Evolutionary conservation across 2,113 vertebrate genomes (phyloP).

Genomic region (Clarias magur): DNA sequence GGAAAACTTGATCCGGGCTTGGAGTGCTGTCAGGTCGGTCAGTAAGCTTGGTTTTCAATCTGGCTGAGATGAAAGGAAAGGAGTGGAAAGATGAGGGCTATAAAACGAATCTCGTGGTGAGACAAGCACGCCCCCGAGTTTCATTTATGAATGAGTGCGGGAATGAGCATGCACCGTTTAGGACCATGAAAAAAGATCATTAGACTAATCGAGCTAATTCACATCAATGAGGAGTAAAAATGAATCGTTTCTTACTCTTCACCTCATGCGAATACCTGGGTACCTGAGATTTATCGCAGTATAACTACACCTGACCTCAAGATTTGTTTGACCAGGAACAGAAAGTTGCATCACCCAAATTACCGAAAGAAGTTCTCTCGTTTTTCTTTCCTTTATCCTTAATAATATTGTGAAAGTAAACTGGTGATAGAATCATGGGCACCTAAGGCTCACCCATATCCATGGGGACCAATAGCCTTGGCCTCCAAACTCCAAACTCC

Average conservation of each 20-base stretch:
- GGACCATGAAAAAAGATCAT: not conserved
- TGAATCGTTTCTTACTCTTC: not conserved
- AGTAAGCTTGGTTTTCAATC: not conserved
- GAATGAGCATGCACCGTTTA: not conserved
- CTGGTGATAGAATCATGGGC: too few species aligned
- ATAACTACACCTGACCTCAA: not conserved
- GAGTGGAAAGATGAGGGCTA: not conserved
- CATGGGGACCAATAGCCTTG: too few species aligned
- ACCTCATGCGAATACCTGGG: not conserved
- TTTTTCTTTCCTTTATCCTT: not conserved
- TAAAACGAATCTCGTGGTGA: not conserved
- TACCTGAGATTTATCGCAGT: not conserved
- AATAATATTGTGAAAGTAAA: not conserved
- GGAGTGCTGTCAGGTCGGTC: not conserved
- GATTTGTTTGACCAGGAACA: not conserved
- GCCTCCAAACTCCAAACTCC: too few species aligned
- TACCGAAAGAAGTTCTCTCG: not conserved
- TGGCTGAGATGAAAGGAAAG: slow-evolving; percentile 14
- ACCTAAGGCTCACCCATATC: too few species aligned
- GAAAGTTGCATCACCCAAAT: not conserved
- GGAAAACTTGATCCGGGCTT: not conserved
- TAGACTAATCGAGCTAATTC: not conserved
- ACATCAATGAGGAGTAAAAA: not conserved
- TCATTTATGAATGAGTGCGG: not conserved
- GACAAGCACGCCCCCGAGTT: not conserved